Conservation (phyloP, 2,113 vertebrate species). For the Hydrochoerus hydrochaeris region DNA sequence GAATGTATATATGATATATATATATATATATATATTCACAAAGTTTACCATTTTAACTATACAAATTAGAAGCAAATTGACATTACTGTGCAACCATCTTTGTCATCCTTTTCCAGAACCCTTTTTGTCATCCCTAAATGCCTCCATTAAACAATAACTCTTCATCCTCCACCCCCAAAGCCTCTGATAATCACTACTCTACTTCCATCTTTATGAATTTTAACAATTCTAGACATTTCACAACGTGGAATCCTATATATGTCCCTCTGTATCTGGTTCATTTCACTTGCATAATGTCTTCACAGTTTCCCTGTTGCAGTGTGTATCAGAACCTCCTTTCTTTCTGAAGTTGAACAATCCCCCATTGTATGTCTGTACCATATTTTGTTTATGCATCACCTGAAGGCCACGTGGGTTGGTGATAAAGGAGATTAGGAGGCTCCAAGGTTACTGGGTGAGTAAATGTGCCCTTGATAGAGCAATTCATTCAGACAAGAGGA, state of each 20-base stretch:
- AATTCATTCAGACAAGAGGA: background rate
- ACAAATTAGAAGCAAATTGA: background rate
- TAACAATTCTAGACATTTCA: background rate
- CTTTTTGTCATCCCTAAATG: background rate
- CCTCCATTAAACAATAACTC: background rate
- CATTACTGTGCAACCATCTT: background rate
- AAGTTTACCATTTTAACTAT: background rate
- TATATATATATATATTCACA: background rate
- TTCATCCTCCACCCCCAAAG: background rate
- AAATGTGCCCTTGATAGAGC: background rate
- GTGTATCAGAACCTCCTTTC: slow-evolving; percentile 11
- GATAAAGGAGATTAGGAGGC: background rate
- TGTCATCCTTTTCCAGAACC: background rate
- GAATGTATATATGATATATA: background rate
- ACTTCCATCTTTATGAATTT: slow-evolving; percentile 5
- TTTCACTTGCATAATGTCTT: slow-evolving; percentile 20
- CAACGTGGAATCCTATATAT: background rate
- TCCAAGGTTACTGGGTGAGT: background rate
- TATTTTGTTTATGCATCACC: background rate
- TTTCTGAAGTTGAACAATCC: background rate
- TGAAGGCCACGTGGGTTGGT: background rate
- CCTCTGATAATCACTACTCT: background rate
- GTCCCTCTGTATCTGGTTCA: background rate
- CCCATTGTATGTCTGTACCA: background rate
- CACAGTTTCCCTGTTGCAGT: background rate